Conservation (phyloP, 2,888 invertebrate species). For the Gymnoscelis rufifasciata region DNA sequence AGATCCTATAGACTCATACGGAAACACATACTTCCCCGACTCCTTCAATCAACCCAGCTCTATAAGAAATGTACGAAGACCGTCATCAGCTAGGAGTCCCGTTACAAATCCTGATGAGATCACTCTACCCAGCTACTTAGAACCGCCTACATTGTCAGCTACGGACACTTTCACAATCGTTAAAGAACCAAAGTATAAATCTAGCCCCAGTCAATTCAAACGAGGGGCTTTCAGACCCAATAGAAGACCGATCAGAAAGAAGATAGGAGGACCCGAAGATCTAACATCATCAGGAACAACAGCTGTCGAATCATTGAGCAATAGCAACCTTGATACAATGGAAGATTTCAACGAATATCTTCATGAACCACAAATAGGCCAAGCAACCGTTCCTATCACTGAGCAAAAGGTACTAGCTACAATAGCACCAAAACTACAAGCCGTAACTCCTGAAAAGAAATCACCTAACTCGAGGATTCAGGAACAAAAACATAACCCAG, state of each 20-base stretch:
- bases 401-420: conserved; percentile 41
- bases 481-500: conserved; percentile 36
- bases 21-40: conserved; percentile 65
- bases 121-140: conserved; percentile 69
- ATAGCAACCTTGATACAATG: conserved; percentile 46
- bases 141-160: conserved; percentile 67
- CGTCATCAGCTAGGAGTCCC: conserved; percentile 46
- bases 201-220: conserved; percentile 54
- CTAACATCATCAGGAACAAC: conserved; percentile 65
- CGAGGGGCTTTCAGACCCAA: conserved; percentile 58
- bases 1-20: conserved; percentile 64
- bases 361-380: conserved; percentile 52
- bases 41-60: conserved; percentile 67
- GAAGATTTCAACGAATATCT: conserved; percentile 57
- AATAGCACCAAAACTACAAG: conserved; percentile 59
- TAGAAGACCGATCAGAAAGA: conserved; percentile 67
- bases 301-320: conserved; percentile 52
- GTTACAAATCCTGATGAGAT: conserved; percentile 47
- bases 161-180: conserved; percentile 54
- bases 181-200: conserved; percentile 62
- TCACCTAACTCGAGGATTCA: conserved; percentile 36
- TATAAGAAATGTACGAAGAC: conserved; percentile 60
- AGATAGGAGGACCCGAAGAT: conserved; percentile 62
- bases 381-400: conserved; percentile 35
- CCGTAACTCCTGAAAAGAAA: conserved; percentile 47